Base-by-base conservation (phyloP, 2,888 invertebrate genomes). In the Drosophila tripunctata region DNA sequence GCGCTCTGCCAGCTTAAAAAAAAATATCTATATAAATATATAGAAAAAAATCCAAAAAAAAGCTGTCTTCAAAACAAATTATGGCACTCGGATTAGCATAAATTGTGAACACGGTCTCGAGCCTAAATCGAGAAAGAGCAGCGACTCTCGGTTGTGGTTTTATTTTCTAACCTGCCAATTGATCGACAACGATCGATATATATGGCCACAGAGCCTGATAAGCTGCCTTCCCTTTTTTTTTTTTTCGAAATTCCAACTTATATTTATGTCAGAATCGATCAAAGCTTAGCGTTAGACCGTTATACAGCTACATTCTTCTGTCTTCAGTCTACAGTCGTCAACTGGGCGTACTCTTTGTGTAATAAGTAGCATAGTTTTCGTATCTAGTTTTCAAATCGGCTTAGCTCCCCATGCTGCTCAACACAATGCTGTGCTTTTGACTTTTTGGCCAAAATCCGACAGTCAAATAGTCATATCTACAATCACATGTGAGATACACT, bases 191-290 rank as follows among this genome's bases (percentile, higher is more conserved):
- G 41, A 61, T 51, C 56, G 35, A 51, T 38, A 62, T 78, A 84
- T 87, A 61, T 74, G 66, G 78, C 40, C n/a, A 62, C 40, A 51
- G 43, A 14, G 54, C 55, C 63, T 87, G 82, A 87, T 83, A 87
- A 85, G 79, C 82, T 57, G 62, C 47, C 58, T 38, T 30, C 58
- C 62, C 54, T 60, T 72, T n/a, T n/a, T n/a, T n/a, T n/a, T n/a
- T n/a, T n/a, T n/a, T n/a, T n/a, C 67, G 51, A 75, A 81, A 83
- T 88, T 88, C 81, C 81, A 81, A 40, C 82, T 85, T 72, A 88
- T 86, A 84, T 88, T 84, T 84, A 86, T 86, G 83, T 84, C 88
- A 76, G 77, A 84, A 84, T 86, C 88, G 72, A 84, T 84, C 88
- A 84, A 77, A 84, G 83, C 83, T 84, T 84, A 88, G 40, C 15